phyloP scores from a whole-genome alignment of 2,797 vertebrate species.

The Siniperca scherzeri region DNA sequence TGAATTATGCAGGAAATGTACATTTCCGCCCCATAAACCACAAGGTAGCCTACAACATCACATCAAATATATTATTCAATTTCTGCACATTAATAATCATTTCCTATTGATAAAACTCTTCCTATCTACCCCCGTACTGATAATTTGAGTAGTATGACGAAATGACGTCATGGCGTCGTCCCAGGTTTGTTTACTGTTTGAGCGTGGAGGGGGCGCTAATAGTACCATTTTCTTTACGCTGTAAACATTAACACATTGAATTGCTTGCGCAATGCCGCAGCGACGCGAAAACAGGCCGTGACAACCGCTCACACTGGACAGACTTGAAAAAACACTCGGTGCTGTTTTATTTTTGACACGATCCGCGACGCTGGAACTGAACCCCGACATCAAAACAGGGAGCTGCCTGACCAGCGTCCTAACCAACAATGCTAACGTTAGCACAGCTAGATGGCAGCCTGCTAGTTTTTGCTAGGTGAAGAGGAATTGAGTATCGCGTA shows the following conservation, averaged over 20 bases:
- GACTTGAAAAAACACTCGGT: not conserved
- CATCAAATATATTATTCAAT: no score
- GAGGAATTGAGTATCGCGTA: not conserved
- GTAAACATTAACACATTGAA: constrained; percentile 38
- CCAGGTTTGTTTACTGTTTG: constrained; percentile 75
- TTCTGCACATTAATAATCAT: not conserved
- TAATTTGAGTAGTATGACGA: not conserved
- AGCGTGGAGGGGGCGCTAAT: constrained; percentile 53
- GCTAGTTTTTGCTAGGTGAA: not conserved
- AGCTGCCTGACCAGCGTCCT: constrained; percentile 18
- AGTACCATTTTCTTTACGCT: constrained; percentile 23
- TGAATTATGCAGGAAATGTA: not conserved
- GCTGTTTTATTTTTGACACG: not conserved
- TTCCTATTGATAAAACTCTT: not conserved
- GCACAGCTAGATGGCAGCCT: constrained; percentile 39
- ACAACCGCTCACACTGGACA: not conserved
- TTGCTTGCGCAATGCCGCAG: not conserved
- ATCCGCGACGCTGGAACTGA: not conserved
- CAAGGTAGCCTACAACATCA: not conserved
- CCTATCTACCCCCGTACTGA: not conserved
- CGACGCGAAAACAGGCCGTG: not conserved
- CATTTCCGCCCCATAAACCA: not conserved
- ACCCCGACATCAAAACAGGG: constrained; percentile 37
- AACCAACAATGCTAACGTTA: constrained; percentile 55
- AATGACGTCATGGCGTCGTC: constrained; percentile 41